phyloP scores from a whole-genome alignment of 2,797 vertebrate species.

The Cossypha niveicapilla region DNA sequence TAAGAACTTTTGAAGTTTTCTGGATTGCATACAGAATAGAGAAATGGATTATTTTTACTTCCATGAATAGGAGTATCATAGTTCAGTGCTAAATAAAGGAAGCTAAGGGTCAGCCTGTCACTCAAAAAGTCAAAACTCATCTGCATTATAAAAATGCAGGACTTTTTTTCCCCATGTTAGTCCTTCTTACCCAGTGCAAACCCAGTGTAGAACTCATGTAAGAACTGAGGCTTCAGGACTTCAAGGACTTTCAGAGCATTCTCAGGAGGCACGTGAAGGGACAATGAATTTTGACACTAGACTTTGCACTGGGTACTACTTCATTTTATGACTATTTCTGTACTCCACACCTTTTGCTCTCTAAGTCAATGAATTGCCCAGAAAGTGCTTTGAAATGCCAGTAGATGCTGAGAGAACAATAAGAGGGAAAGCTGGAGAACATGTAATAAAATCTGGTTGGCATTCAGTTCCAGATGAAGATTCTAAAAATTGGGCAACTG shows the following conservation, averaged over 20 bases:
- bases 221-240: background rate
- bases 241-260: background rate
- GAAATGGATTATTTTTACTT: constrained; percentile 30
- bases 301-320: background rate
- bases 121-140: constrained; percentile 37
- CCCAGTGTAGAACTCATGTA: background rate
- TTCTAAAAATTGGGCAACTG: background rate
- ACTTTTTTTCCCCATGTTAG: background rate
- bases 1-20: constrained; percentile 18
- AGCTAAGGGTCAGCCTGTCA: constrained; percentile 26
- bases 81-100: constrained; percentile 14
- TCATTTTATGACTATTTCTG: background rate
- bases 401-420: background rate
- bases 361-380: background rate
- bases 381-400: background rate
- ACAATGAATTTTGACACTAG: background rate
- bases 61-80: background rate
- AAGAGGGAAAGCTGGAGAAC: background rate
- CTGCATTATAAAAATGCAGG: background rate
- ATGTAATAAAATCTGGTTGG: background rate
- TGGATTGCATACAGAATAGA: background rate
- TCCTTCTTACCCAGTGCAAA: background rate
- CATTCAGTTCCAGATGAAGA: background rate
- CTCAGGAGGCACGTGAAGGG: background rate
- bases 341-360: background rate